Evolutionary conservation across 2,888 invertebrate genomes (phyloP).

Genomic region (Saturnia japonica): DNA sequence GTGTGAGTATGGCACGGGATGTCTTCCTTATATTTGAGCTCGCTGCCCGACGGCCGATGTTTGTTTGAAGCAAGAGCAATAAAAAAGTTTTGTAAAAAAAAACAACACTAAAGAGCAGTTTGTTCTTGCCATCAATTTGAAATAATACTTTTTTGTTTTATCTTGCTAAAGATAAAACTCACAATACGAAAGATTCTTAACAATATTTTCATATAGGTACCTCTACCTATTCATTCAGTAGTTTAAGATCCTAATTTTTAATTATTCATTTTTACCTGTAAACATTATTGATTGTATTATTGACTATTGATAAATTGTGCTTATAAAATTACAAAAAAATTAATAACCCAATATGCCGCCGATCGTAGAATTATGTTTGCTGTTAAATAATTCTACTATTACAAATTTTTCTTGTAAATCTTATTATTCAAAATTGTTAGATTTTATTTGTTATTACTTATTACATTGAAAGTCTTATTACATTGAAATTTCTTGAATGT

Average conservation of each 20-base stretch:
- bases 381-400: too few relatives aligned
- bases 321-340: too few relatives aligned
- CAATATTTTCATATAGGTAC: not conserved
- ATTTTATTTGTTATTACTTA: too few relatives aligned
- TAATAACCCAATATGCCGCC: too few relatives aligned
- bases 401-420: too few relatives aligned
- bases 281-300: too few relatives aligned
- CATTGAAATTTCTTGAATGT: too few relatives aligned
- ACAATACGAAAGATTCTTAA: not conserved
- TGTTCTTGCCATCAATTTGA: not conserved
- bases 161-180: not conserved
- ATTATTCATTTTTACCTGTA: too few relatives aligned
- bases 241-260: not conserved
- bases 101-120: not conserved
- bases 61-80: slow-evolving; percentile 29
- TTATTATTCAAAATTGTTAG: too few relatives aligned
- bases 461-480: too few relatives aligned
- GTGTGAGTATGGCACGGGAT: slow-evolving; percentile 68
- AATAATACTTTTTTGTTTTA: not conserved
- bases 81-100: slow-evolving; percentile 12
- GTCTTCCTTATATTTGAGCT: slow-evolving; percentile 68
- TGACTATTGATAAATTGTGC: too few relatives aligned
- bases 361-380: too few relatives aligned
- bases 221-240: not conserved
- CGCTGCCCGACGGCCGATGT: slow-evolving; percentile 40